A percentile compares a stretch with the other conserved stretches of the same genome.
phyloP scores from a whole-genome alignment of 2,888 invertebrate genomes.

The Lasioglossum zephyrum region DNA sequence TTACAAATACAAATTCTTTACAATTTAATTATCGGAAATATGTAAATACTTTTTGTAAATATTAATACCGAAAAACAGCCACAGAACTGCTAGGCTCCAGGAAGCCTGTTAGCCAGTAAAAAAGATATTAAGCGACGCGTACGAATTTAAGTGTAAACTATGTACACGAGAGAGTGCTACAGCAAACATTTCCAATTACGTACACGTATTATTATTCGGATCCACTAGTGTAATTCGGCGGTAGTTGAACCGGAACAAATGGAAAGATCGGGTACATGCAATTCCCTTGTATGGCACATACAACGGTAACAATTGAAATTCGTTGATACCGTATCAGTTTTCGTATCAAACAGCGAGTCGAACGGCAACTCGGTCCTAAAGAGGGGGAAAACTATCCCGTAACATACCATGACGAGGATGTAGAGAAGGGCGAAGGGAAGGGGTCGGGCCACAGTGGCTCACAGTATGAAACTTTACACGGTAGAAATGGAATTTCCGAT shows the following conservation, averaged over 20 bases:
- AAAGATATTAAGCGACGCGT: background rate
- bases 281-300: background rate
- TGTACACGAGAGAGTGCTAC: background rate
- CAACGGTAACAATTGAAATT: background rate
- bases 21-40: too few relatives aligned
- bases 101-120: background rate
- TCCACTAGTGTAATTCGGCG: background rate
- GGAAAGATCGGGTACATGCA: background rate
- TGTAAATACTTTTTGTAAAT: too few relatives aligned
- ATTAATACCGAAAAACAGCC: too few relatives aligned
- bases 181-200: background rate
- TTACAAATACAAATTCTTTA: too few relatives aligned
- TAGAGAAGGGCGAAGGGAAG: background rate
- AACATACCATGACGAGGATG: conserved; percentile 18
- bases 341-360: conserved; percentile 27
- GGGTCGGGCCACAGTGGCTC: conserved; percentile 3
- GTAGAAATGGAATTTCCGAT: conserved; percentile 69
- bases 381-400: conserved; percentile 12
- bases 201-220: background rate
- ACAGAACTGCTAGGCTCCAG: background rate
- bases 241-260: background rate
- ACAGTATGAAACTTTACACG: conserved; percentile 65
- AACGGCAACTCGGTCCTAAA: conserved; percentile 28
- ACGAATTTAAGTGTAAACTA: background rate
- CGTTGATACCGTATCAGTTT: conserved; percentile 9